These are phyloP conservation scores for Nothocercus nigrocapillus DNA, from an alignment of 2,113 vertebrate species.

Conservation along the genomic window DNA sequence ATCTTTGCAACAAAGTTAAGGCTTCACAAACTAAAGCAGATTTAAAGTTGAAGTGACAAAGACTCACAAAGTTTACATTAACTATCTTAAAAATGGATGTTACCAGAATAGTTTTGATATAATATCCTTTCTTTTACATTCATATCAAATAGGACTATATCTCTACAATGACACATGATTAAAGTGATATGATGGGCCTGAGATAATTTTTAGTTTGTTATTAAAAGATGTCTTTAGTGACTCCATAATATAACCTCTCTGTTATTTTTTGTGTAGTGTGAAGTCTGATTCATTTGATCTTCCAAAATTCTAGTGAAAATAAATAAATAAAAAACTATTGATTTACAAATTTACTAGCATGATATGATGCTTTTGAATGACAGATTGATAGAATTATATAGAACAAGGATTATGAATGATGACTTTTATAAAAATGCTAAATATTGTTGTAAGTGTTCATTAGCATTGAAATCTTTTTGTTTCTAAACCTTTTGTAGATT, in stretches of 20 bases:
- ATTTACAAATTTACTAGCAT: neutral
- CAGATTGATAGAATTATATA: neutral
- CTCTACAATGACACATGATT: neutral
- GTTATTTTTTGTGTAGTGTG: neutral
- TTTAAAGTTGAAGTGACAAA: neutral
- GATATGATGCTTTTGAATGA: neutral
- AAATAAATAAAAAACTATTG: neutral
- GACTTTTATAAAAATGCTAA: neutral
- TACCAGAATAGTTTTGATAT: neutral
- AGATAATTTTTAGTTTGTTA: neutral
- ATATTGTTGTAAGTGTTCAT: neutral
- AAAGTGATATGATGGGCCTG: neutral
- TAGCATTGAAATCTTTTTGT: neutral
- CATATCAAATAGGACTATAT: neutral
- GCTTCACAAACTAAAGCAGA: neutral
- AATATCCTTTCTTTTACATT: neutral
- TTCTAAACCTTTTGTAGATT: neutral
- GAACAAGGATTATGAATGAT: neutral
- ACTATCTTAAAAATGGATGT: neutral
- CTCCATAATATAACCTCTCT: neutral
- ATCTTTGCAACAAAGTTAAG: neutral
- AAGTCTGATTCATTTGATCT: neutral
- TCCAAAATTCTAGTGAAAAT: neutral
- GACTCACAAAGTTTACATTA: neutral
- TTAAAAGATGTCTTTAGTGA: neutral